phyloP scores from a whole-genome alignment of 2,113 vertebrate genomes.

The Xiphias gladius region DNA sequence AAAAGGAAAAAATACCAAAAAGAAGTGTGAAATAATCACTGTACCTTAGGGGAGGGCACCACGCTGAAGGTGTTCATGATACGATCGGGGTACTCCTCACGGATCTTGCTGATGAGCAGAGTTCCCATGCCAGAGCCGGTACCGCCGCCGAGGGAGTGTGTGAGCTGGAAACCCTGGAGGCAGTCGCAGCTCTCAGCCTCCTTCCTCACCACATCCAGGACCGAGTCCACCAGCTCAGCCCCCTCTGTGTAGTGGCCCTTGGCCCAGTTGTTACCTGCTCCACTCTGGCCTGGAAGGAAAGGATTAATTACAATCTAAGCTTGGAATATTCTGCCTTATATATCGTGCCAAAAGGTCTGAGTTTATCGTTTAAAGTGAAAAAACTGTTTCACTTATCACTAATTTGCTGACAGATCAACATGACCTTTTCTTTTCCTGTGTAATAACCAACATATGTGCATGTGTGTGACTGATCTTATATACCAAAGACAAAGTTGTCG shows the following conservation, averaged over 20 bases:
- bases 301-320: background rate
- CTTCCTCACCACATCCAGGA: conserved; percentile 93
- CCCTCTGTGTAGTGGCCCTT: conserved; percentile 95
- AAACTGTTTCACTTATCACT: background rate
- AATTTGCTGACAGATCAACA: background rate
- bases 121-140: conserved; percentile 94
- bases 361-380: background rate
- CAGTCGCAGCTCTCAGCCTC: conserved; percentile 94
- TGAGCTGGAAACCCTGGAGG: conserved; percentile 94
- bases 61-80: conserved; percentile 96
- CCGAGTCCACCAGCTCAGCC: conserved; percentile 92
- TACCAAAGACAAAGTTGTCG: conserved; percentile 85
- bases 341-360: background rate
- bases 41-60: conserved; percentile 85
- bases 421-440: background rate
- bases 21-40: background rate
- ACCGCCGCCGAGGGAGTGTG: conserved; percentile 91
- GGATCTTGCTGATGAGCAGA: conserved; percentile 93
- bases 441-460: background rate
- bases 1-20: background rate
- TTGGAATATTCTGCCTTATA: background rate
- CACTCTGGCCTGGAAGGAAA: conserved; percentile 88
- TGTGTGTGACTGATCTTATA: conserved; percentile 20
- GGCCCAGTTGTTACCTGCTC: conserved; percentile 95
- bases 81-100: conserved; percentile 92